These are phyloP conservation scores for Propithecus perrieri DNA, from an alignment of 2,797 vertebrate genomes.

Conservation along the genomic window DNA sequence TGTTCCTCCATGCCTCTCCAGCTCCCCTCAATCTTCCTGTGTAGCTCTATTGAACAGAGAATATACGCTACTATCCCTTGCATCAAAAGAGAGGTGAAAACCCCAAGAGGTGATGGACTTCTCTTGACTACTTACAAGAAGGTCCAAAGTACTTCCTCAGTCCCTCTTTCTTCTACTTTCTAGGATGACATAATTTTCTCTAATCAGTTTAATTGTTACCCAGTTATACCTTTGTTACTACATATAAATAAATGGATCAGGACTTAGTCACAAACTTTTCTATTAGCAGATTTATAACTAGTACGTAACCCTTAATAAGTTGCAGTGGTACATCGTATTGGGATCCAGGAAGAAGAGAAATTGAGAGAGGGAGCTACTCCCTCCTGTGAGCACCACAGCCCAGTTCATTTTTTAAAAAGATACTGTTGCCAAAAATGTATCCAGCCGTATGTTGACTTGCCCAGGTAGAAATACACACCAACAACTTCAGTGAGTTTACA, in stretches of 20 bases:
- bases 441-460: not conserved
- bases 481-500: not conserved
- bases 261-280: not conserved
- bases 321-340: not conserved
- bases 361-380: not conserved
- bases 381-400: not conserved
- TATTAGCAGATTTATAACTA: not conserved
- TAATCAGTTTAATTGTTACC: not conserved
- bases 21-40: not conserved
- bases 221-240: not conserved
- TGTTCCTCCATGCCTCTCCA: not conserved
- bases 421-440: not conserved
- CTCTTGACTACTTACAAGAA: not conserved
- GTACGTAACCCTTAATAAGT: slow-evolving; percentile 6
- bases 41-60: not conserved
- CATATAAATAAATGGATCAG: not conserved
- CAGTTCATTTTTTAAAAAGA: not conserved
- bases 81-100: not conserved
- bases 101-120: not conserved
- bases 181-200: not conserved
- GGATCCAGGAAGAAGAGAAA: not conserved
- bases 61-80: not conserved
- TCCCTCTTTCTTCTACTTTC: not conserved
- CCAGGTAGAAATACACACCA: not conserved
- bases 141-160: not conserved